These are phyloP conservation scores for Ceratothoa steindachneri DNA, from an alignment of 2,888 invertebrate species.

Conservation along the genomic window DNA sequence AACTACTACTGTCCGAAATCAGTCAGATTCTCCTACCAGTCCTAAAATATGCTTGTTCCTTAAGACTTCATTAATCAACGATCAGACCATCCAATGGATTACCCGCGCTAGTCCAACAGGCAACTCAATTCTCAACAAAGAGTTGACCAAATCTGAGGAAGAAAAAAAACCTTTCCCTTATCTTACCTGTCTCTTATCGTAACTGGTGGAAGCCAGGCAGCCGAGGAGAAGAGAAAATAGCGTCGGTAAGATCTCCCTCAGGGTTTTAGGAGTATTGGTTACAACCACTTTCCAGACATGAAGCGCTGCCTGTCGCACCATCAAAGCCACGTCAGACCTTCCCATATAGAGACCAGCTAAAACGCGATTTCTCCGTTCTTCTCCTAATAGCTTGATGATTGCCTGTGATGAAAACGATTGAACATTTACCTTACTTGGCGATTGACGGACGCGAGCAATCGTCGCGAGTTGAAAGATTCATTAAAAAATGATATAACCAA, in stretches of 20 bases:
- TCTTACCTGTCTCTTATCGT: conserved; percentile 82
- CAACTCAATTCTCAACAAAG: no score
- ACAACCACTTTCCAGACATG: conserved; percentile 88
- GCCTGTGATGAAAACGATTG: no score
- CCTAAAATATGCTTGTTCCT: no score
- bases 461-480: no score
- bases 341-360: conserved; percentile 95
- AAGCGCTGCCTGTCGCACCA: conserved; percentile 94
- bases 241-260: conserved; percentile 91
- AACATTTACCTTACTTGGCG: no score
- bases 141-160: conserved; percentile 7
- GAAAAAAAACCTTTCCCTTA: conserved; percentile 1
- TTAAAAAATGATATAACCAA: no score
- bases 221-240: conserved; percentile 86
- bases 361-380: conserved; percentile 84
- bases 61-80: no score
- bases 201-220: conserved; percentile 91
- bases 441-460: no score
- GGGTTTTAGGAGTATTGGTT: conserved; percentile 67
- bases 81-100: no score
- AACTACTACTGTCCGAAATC: no score
- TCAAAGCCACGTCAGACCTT: conserved; percentile 89
- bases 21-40: no score
- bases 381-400: conserved; percentile 81
- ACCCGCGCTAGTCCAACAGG: no score